phyloP scores from a whole-genome alignment of 2,113 vertebrate genomes.

The Xenopus borealis region DNA sequence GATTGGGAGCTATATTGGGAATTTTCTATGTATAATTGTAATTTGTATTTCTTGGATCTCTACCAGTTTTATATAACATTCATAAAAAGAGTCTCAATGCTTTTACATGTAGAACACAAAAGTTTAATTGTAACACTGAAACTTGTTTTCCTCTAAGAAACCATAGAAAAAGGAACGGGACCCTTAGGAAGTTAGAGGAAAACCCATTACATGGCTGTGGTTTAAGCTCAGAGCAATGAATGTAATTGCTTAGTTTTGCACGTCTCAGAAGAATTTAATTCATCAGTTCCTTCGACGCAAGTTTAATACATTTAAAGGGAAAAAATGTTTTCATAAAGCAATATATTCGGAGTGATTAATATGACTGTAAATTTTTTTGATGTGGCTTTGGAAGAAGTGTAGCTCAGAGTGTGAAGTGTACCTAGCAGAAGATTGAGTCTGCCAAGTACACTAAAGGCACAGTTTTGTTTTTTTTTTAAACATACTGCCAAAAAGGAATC shows the following conservation, averaged over 20 bases:
- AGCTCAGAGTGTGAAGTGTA: background rate
- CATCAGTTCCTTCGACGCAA: background rate
- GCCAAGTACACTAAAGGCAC: background rate
- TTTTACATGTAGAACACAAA: slow-evolving; percentile 19
- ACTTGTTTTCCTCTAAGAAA: slow-evolving; percentile 16
- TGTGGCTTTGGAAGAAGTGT: background rate
- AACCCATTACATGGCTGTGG: slow-evolving; percentile 17
- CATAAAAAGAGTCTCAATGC: slow-evolving; percentile 11
- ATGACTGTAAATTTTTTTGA: background rate
- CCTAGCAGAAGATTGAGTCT: background rate
- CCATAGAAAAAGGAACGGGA: slow-evolving; percentile 2
- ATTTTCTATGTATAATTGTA: background rate
- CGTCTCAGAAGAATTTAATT: slow-evolving; percentile 7
- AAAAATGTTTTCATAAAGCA: background rate
- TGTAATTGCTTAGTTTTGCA: slow-evolving; percentile 3
- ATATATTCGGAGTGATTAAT: background rate
- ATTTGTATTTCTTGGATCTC: slow-evolving; percentile 5
- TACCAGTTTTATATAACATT: slow-evolving; percentile 10
- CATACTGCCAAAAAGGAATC: too few species aligned
- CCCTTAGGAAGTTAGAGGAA: slow-evolving; percentile 4
- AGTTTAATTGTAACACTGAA: slow-evolving; percentile 16
- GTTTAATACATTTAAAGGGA: slow-evolving; percentile 4
- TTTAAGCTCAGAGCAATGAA: background rate
- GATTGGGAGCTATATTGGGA: slow-evolving; percentile 12
- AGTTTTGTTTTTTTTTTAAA: too few species aligned